Conservation (phyloP, 2,797 vertebrate species). For the Syncerus caffer region DNA sequence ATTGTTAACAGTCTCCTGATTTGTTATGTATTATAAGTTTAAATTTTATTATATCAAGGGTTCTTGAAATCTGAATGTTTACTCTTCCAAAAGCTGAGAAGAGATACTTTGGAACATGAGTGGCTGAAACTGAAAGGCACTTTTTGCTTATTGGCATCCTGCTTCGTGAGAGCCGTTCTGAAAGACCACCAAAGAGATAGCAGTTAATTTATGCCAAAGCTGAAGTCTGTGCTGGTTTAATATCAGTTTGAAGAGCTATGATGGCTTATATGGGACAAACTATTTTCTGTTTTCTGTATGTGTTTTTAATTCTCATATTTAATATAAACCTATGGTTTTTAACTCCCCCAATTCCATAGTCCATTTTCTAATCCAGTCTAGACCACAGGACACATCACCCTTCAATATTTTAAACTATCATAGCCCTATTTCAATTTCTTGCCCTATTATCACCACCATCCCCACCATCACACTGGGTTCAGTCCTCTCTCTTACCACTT, state of each 20-base stretch:
- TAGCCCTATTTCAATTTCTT: not conserved
- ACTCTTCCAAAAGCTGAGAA: not conserved
- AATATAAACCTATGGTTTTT: not conserved
- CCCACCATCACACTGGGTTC: rapidly evolving
- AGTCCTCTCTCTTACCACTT: not conserved
- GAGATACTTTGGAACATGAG: not conserved
- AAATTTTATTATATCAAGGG: not conserved
- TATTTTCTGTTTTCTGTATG: not conserved
- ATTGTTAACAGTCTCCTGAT: not conserved
- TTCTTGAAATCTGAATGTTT: not conserved
- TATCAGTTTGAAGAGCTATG: not conserved
- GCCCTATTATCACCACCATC: too few species aligned
- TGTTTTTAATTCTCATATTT: not conserved
- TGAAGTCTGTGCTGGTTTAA: not conserved
- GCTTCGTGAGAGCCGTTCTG: not conserved
- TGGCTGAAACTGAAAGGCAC: not conserved
- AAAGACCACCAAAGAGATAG: not conserved
- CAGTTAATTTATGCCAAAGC: not conserved
- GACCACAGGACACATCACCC: not conserved
- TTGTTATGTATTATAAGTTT: not conserved
- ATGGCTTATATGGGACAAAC: not conserved
- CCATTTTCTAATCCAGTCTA: not conserved
- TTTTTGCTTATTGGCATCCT: not conserved
- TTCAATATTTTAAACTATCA: not conserved
- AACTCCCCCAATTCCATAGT: not conserved